Evolutionary conservation across 1,140 invertebrate species (phyloP), one percentile per base, ranked within the genome.

Genomic region (Drosophila pallidifrons): DNA sequence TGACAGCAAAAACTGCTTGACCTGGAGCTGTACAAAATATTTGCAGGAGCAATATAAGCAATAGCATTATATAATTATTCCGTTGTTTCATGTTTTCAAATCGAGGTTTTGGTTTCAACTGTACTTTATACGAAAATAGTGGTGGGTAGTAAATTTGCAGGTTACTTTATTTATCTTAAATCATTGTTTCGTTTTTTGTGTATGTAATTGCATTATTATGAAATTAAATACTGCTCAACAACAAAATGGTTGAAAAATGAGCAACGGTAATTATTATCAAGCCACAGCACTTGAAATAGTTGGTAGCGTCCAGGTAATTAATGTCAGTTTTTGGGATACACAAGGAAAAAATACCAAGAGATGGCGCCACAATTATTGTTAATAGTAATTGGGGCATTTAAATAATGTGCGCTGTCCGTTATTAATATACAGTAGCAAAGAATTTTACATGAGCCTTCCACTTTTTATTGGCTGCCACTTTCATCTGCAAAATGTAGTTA

Each of bases 401-500:
- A 13, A 28, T 30, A 0, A 0, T 51, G 49, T 8, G 7, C 5
- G 0, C 2, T 8, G 11, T 25, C 16, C 10, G 0, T 15, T 38
- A 49, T 20, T 61, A n/a, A 1, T 3, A 1, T 47, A 20, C 35
- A 10, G 2, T 1, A 3, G 8, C 35, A 32, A 57, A 72, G 5
- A 76, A 8, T 41, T 58, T 64, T 0, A 82, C 13, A 7, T 58
- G 43, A 8, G 63, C 45, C 43, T 38, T 65, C 67, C 59, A 73
- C 7, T 72, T 82, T 5, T 69, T 68, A 25, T 58, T 57, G 8
- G 70, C 30, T 1, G 47, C 43, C 4, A 78, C n/a, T 2, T 45
- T 66, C 10, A 83, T 0, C 3, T 68, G 15, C 1, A 79, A 30
- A 20, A 79, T 41, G 16, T 83, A 83, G 25, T 60, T 59, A 6